These are phyloP conservation scores for Callorhinus ursinus DNA, from an alignment of 2,113 vertebrate species.

Conservation along the genomic window DNA sequence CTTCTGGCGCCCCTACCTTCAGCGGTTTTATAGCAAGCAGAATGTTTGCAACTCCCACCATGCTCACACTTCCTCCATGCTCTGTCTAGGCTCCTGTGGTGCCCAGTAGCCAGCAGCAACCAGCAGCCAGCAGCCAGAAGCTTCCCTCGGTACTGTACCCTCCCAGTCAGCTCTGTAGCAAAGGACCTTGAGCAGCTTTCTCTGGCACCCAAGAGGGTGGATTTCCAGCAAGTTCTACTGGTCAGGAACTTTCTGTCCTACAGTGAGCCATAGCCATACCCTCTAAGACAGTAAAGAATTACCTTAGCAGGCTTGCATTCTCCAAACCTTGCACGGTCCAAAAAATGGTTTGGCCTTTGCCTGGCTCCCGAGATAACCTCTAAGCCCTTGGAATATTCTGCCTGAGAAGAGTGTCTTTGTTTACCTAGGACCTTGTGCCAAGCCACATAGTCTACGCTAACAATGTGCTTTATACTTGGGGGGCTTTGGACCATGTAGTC, in stretches of 20 bases:
- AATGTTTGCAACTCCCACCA: not conserved
- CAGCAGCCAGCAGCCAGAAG: not conserved
- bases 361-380: not conserved
- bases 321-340: not conserved
- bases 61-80: not conserved
- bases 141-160: not conserved
- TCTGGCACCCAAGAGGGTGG: not conserved
- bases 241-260: not conserved
- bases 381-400: slow-evolving; percentile 35
- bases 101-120: too few species aligned
- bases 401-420: not conserved
- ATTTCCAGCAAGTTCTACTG: slow-evolving; percentile 22
- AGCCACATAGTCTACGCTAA: too few species aligned
- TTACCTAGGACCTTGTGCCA: not conserved
- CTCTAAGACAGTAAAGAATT: not conserved
- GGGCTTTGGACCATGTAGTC: not conserved
- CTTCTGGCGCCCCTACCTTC: not conserved
- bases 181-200: not conserved
- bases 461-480: not conserved
- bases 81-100: not conserved
- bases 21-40: too few species aligned
- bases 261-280: not conserved
- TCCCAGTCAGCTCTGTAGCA: not conserved
- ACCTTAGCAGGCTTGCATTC: not conserved
- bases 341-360: not conserved